phyloP scores from a whole-genome alignment of 2,888 invertebrate genomes.

The Lasioglossum morio region DNA sequence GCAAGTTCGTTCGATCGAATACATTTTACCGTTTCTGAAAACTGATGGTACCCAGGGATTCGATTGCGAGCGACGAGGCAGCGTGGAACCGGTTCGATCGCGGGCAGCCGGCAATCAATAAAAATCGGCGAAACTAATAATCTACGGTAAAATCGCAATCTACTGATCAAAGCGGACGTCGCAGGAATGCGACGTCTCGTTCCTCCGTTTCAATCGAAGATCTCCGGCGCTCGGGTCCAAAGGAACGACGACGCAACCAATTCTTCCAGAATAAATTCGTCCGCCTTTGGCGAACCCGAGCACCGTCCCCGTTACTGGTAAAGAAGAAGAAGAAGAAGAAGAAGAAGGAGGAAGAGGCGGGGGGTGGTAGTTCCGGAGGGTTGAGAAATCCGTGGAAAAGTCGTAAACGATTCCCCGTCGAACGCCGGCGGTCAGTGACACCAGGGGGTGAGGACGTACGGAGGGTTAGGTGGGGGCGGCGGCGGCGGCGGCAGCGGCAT shows the following conservation, averaged over 20 bases:
- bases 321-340: neutral
- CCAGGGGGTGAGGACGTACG: constrained; percentile 1
- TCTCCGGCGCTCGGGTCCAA: neutral
- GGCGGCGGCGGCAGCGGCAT: constrained; percentile 12
- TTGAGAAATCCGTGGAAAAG: constrained; percentile 28
- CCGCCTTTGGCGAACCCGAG: constrained; percentile 38
- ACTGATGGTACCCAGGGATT: neutral
- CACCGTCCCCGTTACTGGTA: constrained; percentile 11
- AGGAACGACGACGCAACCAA: constrained; percentile 14
- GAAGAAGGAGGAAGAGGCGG: neutral
- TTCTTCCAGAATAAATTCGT: constrained; percentile 39
- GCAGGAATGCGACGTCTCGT: neutral
- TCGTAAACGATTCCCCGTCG: constrained; percentile 53
- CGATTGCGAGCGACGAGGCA: neutral
- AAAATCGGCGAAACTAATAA: neutral
- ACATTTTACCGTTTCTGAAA: neutral
- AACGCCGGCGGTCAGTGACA: constrained; percentile 49
- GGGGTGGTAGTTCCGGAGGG: neutral
- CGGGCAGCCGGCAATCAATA: neutral
- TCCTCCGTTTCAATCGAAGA: constrained; percentile 8
- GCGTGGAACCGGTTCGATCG: neutral
- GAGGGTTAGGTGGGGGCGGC: neutral
- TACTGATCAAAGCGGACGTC: constrained; percentile 5
- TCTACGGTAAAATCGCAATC: constrained; percentile 12
- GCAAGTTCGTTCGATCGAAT: neutral